Percentiles rank a stretch among this genome's conserved stretches.
phyloP scores from a whole-genome alignment of 2,797 vertebrate genomes.

The Tolypeutes matacus region DNA sequence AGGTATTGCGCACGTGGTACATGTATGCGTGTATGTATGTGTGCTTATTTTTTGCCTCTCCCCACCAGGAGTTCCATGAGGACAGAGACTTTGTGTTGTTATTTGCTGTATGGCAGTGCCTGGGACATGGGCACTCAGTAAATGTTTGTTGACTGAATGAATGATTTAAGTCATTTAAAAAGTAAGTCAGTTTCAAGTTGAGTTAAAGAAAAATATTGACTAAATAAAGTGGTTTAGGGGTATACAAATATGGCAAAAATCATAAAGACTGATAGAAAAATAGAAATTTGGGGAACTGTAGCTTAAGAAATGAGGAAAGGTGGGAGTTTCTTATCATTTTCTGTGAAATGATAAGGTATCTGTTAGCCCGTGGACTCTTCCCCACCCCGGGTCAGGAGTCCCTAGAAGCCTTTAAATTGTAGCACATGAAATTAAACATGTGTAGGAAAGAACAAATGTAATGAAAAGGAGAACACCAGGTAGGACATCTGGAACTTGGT shows the following conservation, averaged over 20 bases:
- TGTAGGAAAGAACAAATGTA: conserved; percentile 30
- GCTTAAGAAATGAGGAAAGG: conserved; percentile 42
- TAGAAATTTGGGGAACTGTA: conserved; percentile 30
- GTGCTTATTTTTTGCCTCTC: background rate
- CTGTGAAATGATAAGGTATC: conserved; percentile 3
- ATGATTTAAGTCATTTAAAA: conserved; percentile 53
- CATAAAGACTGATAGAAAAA: background rate
- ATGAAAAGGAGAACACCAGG: background rate
- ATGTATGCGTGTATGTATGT: background rate
- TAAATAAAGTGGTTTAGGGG: conserved; percentile 40
- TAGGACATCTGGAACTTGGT: background rate
- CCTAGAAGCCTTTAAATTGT: conserved; percentile 44
- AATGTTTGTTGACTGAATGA: conserved; percentile 15
- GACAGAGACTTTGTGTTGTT: background rate
- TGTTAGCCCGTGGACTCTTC: conserved; percentile 41
- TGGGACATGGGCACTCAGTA: background rate
- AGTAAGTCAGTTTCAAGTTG: conserved; percentile 52
- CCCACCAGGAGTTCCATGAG: background rate
- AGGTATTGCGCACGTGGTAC: background rate
- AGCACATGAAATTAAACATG: conserved; percentile 54
- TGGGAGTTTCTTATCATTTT: conserved; percentile 42
- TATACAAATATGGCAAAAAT: conserved; percentile 22
- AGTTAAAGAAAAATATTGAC: conserved; percentile 27
- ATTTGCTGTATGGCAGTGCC: background rate
- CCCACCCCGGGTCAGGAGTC: background rate